Conservation (phyloP, 2,797 vertebrate genomes). For the Fistularia tabacaria region DNA sequence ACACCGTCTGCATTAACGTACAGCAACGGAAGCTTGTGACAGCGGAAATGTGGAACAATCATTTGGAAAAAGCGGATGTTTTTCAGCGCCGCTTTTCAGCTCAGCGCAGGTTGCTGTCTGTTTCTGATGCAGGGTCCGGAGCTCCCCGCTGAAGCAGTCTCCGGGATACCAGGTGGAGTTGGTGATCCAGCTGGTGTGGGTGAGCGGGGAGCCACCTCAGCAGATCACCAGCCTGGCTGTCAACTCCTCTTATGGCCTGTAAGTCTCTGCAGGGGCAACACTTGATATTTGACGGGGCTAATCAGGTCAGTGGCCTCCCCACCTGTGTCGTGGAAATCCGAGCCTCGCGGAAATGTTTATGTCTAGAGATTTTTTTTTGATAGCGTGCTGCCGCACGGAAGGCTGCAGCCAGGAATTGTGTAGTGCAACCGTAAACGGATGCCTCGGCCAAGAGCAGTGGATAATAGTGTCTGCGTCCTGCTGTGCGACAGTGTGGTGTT, state of each 20-base stretch:
- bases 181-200: conserved; percentile 96
- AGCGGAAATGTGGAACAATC: too few relatives aligned
- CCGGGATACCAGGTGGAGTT: conserved; percentile 95
- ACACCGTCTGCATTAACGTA: conserved; percentile 4
- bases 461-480: background rate
- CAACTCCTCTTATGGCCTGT: conserved; percentile 96
- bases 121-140: conserved; percentile 84
- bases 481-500: conserved; percentile 86
- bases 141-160: conserved; percentile 91
- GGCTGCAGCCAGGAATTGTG: background rate
- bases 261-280: conserved; percentile 60
- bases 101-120: conserved; percentile 29
- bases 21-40: too few relatives aligned
- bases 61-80: background rate
- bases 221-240: conserved; percentile 93
- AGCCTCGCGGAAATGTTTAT: too few relatives aligned
- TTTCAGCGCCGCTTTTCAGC: background rate
- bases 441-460: too few relatives aligned
- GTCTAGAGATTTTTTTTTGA: background rate
- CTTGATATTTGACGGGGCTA: conserved; percentile 8
- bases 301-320: background rate
- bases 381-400: conserved; percentile 12
- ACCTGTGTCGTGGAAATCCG: background rate
- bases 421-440: too few relatives aligned
- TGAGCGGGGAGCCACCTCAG: conserved; percentile 94